Conservation (phyloP, 2,888 invertebrate genomes). For the Drosophila paranaensis region DNA sequence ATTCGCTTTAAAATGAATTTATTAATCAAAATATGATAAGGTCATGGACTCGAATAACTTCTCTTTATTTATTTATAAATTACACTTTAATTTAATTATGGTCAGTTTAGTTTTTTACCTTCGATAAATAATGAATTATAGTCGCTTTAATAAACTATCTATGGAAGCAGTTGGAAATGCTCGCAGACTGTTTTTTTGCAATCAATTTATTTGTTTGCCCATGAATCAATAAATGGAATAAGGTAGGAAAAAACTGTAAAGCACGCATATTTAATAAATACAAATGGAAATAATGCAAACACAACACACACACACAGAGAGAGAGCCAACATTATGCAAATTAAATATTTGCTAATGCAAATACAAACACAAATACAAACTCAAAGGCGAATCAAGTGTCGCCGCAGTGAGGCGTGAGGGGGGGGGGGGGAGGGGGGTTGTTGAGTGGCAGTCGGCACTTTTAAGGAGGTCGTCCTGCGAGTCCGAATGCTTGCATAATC, state of each 20-base stretch:
- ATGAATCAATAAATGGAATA: constrained; percentile 36
- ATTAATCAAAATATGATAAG: neutral
- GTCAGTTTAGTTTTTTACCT: neutral
- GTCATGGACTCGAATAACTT: neutral
- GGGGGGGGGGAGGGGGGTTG: neutral
- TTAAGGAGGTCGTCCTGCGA: constrained; percentile 42
- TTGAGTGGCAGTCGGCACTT: constrained; percentile 5
- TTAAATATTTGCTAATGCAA: constrained; percentile 69
- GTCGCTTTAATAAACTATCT: constrained; percentile 19
- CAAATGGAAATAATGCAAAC: constrained; percentile 59
- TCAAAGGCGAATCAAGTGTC: constrained; percentile 43
- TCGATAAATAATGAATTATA: constrained; percentile 16
- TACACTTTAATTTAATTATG: constrained; percentile 34
- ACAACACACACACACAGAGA: constrained; percentile 17
- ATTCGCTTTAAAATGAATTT: neutral
- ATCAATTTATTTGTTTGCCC: constrained; percentile 24
- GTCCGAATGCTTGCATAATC: constrained; percentile 73
- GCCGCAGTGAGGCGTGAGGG: constrained; percentile 1
- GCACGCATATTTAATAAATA: constrained; percentile 55
- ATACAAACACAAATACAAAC: constrained; percentile 37
- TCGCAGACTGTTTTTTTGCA: neutral
- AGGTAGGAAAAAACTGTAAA: constrained; percentile 6
- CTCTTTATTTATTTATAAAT: constrained; percentile 19
- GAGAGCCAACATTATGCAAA: constrained; percentile 76
- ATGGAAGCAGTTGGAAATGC: constrained; percentile 2